These are phyloP conservation scores for Melipona beecheii DNA, from an alignment of 2,888 invertebrate genomes.

Conservation along the genomic window DNA sequence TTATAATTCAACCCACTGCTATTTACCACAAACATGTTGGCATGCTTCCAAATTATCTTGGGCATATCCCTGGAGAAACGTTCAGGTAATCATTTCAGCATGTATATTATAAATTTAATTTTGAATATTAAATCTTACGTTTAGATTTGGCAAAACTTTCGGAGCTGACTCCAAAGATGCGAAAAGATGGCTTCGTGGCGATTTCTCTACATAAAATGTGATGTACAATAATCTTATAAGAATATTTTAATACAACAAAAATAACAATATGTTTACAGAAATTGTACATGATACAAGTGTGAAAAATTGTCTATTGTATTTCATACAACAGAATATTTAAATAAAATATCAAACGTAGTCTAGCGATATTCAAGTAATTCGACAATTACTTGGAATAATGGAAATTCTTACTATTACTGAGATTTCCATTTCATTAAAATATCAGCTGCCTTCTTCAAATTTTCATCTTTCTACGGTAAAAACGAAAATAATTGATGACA, in stretches of 20 bases:
- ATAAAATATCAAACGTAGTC: not conserved
- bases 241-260: not conserved
- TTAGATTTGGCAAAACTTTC: constrained; percentile 90
- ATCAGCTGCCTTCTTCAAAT: constrained; percentile 79
- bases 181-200: constrained; percentile 89
- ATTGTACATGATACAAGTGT: not conserved
- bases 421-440: constrained; percentile 83
- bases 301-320: not conserved
- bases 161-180: constrained; percentile 90
- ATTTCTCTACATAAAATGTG: constrained; percentile 80
- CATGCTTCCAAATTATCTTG: constrained; percentile 91
- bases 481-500: constrained; percentile 55
- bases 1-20: constrained; percentile 85
- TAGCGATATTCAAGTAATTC: not conserved
- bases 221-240: constrained; percentile 16
- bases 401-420: constrained; percentile 29
- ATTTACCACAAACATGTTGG: constrained; percentile 91
- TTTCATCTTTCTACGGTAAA: constrained; percentile 87
- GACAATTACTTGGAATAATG: not conserved
- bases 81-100: constrained; percentile 86
- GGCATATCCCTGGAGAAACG: constrained; percentile 90
- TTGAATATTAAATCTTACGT: constrained; percentile 18
- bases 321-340: not conserved
- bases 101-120: constrained; percentile 13
- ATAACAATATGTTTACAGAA: not conserved